Conservation (phyloP, 2,797 vertebrate species). For the Sciaenops ocellatus region DNA sequence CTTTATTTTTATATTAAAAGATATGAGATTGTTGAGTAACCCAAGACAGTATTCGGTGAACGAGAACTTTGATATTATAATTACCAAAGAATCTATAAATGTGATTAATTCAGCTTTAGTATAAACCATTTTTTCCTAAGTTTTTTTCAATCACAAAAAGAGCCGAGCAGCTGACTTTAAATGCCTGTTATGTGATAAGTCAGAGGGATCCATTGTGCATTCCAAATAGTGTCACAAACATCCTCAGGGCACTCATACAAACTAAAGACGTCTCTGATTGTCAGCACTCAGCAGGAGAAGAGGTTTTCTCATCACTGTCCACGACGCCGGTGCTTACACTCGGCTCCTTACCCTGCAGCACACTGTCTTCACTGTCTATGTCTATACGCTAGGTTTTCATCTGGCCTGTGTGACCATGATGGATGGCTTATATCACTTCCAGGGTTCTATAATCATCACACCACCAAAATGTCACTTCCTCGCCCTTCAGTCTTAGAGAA, state of each 20-base stretch:
- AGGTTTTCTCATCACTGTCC: slow-evolving; percentile 36
- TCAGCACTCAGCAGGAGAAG: slow-evolving; percentile 49
- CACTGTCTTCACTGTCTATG: slow-evolving; percentile 15
- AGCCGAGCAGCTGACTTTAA: background rate
- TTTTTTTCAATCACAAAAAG: background rate
- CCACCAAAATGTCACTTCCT: slow-evolving; percentile 31
- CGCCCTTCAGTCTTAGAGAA: slow-evolving; percentile 29
- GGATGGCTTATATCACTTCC: slow-evolving; percentile 49
- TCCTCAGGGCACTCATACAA: slow-evolving; percentile 18
- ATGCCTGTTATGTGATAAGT: slow-evolving; percentile 14
- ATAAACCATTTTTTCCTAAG: background rate
- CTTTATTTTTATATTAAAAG: background rate
- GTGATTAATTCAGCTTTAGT: background rate
- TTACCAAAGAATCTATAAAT: background rate
- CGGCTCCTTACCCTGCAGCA: slow-evolving; percentile 43
- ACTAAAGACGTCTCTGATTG: slow-evolving; percentile 40
- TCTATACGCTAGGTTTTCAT: slow-evolving; percentile 41
- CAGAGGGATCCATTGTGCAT: slow-evolving; percentile 4
- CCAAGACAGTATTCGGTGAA: background rate
- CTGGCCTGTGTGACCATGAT: slow-evolving; percentile 41
- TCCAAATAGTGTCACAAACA: slow-evolving; percentile 29
- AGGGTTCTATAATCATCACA: slow-evolving; percentile 56
- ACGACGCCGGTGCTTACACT: background rate
- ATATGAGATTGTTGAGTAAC: background rate
- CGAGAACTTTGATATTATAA: background rate